Percentiles rank a stretch among this genome's conserved stretches.
These are phyloP conservation scores for mouse (Mus musculus) DNA, from an alignment of 2,113 vertebrate species.

Conservation along the genomic window GRCm39 chr8:125678001-125678500, in stretches of 20 bases:
- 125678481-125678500: no score
- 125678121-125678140: neutral
- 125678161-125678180: no score
- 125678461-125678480: neutral
- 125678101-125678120: neutral
- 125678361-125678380: neutral
- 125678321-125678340: neutral
- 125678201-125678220: neutral
- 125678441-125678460: neutral
- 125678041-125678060: neutral
- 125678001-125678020: neutral
- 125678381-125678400: neutral
- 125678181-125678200: neutral
- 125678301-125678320: neutral
- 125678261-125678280: neutral
- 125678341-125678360: neutral
- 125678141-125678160: neutral
- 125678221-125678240: neutral
- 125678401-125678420: slow-evolving; percentile 31
- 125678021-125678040: neutral
- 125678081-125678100: no score
- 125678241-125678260: slow-evolving; percentile 3
- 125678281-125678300: neutral
- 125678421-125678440: slow-evolving; percentile 41
- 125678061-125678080: neutral